Conservation (phyloP, 2,888 invertebrate species). For the Rhogogaster chlorosoma region DNA sequence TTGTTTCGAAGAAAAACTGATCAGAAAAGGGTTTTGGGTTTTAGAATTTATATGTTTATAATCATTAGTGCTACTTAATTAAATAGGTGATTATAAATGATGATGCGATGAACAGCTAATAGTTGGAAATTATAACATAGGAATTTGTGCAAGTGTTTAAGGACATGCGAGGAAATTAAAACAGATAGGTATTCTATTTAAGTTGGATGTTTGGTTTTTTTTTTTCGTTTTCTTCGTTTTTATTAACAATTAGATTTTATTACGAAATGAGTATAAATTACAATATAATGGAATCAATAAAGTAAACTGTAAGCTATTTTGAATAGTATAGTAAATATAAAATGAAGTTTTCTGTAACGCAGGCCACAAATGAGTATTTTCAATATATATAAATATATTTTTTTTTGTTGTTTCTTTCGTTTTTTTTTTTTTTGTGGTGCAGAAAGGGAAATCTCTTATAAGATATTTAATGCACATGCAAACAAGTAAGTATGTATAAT, state of each 20-base stretch:
- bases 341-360: slow-evolving; percentile 5
- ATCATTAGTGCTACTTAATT: background rate
- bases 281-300: slow-evolving; percentile 41
- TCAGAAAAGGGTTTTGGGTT: background rate
- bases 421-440: background rate
- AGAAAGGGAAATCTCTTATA: background rate
- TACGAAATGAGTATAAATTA: slow-evolving; percentile 51
- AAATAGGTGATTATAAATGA: background rate
- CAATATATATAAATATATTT: no score
- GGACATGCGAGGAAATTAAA: slow-evolving; percentile 50
- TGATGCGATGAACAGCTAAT: background rate
- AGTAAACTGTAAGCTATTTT: slow-evolving; percentile 46
- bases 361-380: slow-evolving; percentile 38
- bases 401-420: background rate
- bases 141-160: slow-evolving; percentile 10
- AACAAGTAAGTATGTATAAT: background rate
- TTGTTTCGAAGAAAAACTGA: background rate
- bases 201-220: slow-evolving; percentile 5
- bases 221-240: slow-evolving; percentile 2
- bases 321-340: slow-evolving; percentile 32
- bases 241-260: slow-evolving; percentile 51
- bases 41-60: background rate
- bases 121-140: slow-evolving; percentile 12
- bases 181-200: slow-evolving; percentile 42
- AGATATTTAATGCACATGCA: slow-evolving; percentile 34